Conservation (phyloP, 2,888 invertebrate genomes). For the Lamellibrachia satsuma region DNA sequence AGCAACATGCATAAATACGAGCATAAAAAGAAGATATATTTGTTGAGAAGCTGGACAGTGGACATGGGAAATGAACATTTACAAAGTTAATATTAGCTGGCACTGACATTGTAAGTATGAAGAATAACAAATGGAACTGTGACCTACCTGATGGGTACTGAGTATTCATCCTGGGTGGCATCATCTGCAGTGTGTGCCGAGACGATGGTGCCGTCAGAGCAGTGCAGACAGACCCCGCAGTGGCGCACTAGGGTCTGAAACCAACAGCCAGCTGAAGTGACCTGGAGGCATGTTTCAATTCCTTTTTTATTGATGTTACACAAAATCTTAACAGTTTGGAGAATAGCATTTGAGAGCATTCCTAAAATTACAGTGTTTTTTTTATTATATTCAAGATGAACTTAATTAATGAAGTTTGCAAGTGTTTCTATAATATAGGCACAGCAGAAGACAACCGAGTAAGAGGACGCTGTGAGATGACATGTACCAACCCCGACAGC, state of each 20-base stretch:
- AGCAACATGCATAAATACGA: slow-evolving; percentile 23
- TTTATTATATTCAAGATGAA: no score
- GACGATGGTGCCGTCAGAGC: slow-evolving; percentile 66
- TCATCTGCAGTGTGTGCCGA: slow-evolving; percentile 18
- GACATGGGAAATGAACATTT: background rate
- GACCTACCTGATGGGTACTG: slow-evolving; percentile 31
- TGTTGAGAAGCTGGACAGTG: background rate
- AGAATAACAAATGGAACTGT: background rate
- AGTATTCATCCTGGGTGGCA: slow-evolving; percentile 27
- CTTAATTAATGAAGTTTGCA: no score
- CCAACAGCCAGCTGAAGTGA: background rate
- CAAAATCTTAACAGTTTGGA: no score
- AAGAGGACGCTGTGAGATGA: background rate
- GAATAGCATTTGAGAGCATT: background rate
- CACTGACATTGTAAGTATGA: background rate
- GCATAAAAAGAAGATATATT: background rate
- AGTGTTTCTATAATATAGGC: background rate
- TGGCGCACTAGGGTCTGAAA: slow-evolving; percentile 75
- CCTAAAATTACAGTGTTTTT: background rate
- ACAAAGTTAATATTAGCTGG: background rate
- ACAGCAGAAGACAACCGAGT: background rate
- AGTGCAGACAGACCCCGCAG: slow-evolving; percentile 76
- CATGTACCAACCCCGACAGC: slow-evolving; percentile 70
- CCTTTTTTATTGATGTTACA: no score
- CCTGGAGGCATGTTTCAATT: no score